Conservation (phyloP, 2,888 invertebrate species). For the Dendrolimus houi region DNA sequence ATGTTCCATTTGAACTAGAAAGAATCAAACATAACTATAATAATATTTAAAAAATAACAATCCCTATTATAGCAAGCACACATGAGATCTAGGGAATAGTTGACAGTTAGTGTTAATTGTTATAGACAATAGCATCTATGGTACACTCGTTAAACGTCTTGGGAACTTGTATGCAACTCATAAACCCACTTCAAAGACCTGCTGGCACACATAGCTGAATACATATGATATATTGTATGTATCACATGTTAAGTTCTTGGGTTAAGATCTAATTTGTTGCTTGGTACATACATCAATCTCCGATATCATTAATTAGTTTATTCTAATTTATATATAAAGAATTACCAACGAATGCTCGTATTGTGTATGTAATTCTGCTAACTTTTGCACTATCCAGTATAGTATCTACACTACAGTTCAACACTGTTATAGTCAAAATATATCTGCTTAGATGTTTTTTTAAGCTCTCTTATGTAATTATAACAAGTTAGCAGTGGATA, state of each 20-base stretch:
- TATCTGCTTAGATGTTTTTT: too few species aligned
- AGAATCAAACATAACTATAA: constrained; percentile 3
- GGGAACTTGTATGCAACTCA: constrained; percentile 42
- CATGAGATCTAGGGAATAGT: constrained; percentile 47
- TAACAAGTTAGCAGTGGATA: too few species aligned
- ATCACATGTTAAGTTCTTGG: background rate
- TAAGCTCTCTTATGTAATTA: too few species aligned
- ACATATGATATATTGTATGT: constrained; percentile 3
- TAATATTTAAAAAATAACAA: constrained; percentile 27
- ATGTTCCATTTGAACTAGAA: too few species aligned
- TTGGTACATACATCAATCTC: background rate
- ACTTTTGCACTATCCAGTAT: background rate
- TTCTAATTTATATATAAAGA: background rate
- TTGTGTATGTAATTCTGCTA: background rate
- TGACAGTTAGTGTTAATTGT: constrained; percentile 51
- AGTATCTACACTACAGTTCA: background rate
- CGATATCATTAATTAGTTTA: background rate
- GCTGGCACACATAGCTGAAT: constrained; percentile 49
- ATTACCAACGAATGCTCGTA: background rate
- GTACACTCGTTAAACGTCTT: constrained; percentile 20
- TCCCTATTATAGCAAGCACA: constrained; percentile 28
- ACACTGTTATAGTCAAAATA: too few species aligned
- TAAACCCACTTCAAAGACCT: constrained; percentile 65
- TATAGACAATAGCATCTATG: constrained; percentile 43
- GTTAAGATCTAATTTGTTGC: background rate